Conservation (phyloP, 2,888 invertebrate genomes). For the Scaptomyza reducta region DNA sequence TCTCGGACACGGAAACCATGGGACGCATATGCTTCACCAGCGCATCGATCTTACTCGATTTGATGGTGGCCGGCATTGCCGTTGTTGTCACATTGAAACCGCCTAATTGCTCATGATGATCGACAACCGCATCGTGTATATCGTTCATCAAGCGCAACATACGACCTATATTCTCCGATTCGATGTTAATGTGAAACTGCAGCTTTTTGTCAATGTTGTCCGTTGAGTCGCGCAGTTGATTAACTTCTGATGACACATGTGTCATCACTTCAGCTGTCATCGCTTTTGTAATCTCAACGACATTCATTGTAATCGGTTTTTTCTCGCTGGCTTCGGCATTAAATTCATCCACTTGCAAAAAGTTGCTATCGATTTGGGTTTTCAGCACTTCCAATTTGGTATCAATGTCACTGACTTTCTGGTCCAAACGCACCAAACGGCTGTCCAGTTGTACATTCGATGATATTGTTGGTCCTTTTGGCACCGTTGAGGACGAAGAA, state of each 20-base stretch:
- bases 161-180: conserved; percentile 92
- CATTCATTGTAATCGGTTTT: conserved; percentile 92
- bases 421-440: conserved; percentile 90
- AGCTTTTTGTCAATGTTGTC: conserved; percentile 92
- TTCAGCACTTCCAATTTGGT: conserved; percentile 91
- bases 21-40: conserved; percentile 93
- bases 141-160: conserved; percentile 91
- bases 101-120: conserved; percentile 87
- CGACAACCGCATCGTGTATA: conserved; percentile 92
- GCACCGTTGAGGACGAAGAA: conserved; percentile 37
- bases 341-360: conserved; percentile 91
- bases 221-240: conserved; percentile 91
- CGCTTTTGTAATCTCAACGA: conserved; percentile 93
- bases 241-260: conserved; percentile 92
- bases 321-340: conserved; percentile 95
- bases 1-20: conserved; percentile 93
- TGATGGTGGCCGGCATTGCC: conserved; percentile 86
- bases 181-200: conserved; percentile 93
- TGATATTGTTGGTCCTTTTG: conserved; percentile 46
- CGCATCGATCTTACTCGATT: conserved; percentile 91
- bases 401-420: conserved; percentile 93
- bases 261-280: conserved; percentile 92
- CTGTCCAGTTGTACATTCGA: conserved; percentile 85
- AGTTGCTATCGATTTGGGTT: conserved; percentile 92
- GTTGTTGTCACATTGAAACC: conserved; percentile 86